A percentile compares a stretch with the other conserved stretches of the same genome.
Conservation (phyloP, 1,140 invertebrate genomes). For the Steinernema khuongi region DNA sequence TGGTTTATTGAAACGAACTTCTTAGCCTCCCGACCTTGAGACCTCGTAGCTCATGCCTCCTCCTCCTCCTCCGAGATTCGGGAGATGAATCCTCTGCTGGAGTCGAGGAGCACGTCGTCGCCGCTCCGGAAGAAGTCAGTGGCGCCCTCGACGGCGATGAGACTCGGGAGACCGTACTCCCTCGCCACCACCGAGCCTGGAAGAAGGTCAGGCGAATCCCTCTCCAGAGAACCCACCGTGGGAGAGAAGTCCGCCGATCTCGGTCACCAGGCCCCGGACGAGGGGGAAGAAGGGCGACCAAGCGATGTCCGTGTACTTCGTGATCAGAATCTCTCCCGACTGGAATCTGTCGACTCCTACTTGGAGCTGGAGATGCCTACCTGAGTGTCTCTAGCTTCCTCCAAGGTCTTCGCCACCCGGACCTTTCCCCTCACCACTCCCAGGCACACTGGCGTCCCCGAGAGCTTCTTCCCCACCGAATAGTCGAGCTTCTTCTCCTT, state of each 20-base stretch:
- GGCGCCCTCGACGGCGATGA: conserved; percentile 36
- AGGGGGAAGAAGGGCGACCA: conserved; percentile 82
- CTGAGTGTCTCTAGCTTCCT: conserved; percentile 60
- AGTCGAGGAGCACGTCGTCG: conserved; percentile 29
- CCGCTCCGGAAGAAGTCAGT: conserved; percentile 36
- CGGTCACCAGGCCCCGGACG: conserved; percentile 73
- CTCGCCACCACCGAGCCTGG: conserved; percentile 77
- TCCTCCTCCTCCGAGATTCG: not conserved
- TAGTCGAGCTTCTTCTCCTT: conserved; percentile 17
- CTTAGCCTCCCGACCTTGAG: too few species aligned
- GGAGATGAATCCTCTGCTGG: conserved; percentile 26
- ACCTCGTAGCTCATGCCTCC: too few species aligned
- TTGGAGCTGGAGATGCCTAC: conserved; percentile 38
- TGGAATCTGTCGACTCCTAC: conserved; percentile 41
- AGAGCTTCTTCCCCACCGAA: conserved; percentile 47
- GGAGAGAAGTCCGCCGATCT: conserved; percentile 76
- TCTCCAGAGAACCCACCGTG: conserved; percentile 66
- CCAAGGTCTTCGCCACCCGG: conserved; percentile 66
- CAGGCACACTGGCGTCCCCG: conserved; percentile 70
- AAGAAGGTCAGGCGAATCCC: not conserved
- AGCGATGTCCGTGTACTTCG: conserved; percentile 73
- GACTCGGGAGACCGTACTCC: conserved; percentile 37
- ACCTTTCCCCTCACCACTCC: conserved; percentile 68
- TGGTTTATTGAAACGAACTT: too few species aligned
- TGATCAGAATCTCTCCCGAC: conserved; percentile 73